Evolutionary conservation across 1,140 invertebrate genomes (phyloP).

Genomic region (Dendroctonus ponderosae): DNA sequence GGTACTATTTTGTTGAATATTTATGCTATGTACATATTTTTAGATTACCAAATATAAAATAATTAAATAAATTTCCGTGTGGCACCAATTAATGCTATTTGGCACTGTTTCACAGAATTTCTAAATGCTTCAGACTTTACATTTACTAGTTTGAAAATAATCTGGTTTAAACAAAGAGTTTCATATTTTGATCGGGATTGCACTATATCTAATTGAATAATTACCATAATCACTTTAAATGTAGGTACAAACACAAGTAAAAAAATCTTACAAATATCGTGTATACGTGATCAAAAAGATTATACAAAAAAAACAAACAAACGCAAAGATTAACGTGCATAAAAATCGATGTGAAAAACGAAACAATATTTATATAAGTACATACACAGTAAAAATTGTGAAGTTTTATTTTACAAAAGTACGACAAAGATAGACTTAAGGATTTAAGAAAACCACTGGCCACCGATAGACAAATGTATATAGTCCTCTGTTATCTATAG

Average conservation of each 20-base stretch:
- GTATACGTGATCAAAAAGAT: constrained; percentile 15
- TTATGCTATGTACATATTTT: constrained; percentile 39
- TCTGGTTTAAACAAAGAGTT: constrained; percentile 26
- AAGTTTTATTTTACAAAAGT: constrained; percentile 3
- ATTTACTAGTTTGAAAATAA: constrained; percentile 32
- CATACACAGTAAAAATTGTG: constrained; percentile 26
- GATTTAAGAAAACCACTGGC: constrained; percentile 20
- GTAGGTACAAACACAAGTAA: constrained; percentile 9
- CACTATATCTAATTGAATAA: constrained; percentile 34
- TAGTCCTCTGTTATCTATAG: constrained; percentile 20
- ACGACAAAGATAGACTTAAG: neutral
- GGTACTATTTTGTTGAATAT: constrained; percentile 38
- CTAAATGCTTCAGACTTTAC: constrained; percentile 8
- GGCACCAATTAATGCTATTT: constrained; percentile 31
- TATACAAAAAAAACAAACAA: constrained; percentile 29
- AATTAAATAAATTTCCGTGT: constrained; percentile 35
- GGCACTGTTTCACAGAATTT: constrained; percentile 23
- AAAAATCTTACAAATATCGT: constrained; percentile 20
- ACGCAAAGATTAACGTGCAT: constrained; percentile 31
- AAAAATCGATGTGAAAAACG: constrained; percentile 28
- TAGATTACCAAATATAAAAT: constrained; percentile 34
- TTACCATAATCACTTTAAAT: constrained; percentile 1
- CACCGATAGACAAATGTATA: constrained; percentile 24
- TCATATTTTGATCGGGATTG: constrained; percentile 35
- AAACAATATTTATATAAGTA: constrained; percentile 35